phyloP scores from a whole-genome alignment of 2,797 vertebrate genomes.

The Aldrovandia affinis region DNA sequence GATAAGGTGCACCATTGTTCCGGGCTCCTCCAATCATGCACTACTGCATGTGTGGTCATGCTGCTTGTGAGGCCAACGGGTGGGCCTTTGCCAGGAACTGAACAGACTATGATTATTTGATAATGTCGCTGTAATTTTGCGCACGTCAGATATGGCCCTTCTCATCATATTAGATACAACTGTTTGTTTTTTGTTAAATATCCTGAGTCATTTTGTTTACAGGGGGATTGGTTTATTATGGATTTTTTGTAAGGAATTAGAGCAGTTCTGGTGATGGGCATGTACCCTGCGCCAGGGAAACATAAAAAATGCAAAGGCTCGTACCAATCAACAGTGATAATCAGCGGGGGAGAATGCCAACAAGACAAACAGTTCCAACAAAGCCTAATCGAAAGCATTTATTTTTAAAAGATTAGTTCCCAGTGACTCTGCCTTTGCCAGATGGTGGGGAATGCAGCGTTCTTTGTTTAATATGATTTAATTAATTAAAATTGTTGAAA shows the following conservation, averaged over 20 bases:
- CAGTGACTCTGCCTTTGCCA: neutral
- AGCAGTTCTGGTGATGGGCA: conserved; percentile 29
- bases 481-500: neutral
- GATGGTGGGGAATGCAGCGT: neutral
- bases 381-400: conserved; percentile 5
- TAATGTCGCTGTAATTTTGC: too few species aligned
- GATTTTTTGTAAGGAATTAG: conserved; percentile 24
- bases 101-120: too few species aligned
- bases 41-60: too few species aligned
- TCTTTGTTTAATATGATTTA: neutral
- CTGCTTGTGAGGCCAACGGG: too few species aligned
- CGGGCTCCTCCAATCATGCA: too few species aligned
- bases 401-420: neutral
- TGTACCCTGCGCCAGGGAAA: neutral
- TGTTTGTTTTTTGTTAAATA: neutral
- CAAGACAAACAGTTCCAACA: conserved; percentile 36
- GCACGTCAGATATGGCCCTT: too few species aligned
- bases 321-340: conserved; percentile 35
- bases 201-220: neutral
- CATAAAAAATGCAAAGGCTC: conserved; percentile 39
- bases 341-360: conserved; percentile 37
- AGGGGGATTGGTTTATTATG: neutral
- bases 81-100: too few species aligned
- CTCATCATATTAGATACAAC: neutral
- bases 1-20: too few species aligned